Base-by-base conservation (phyloP, 2,888 invertebrate genomes). In the Tipula confusa region DNA sequence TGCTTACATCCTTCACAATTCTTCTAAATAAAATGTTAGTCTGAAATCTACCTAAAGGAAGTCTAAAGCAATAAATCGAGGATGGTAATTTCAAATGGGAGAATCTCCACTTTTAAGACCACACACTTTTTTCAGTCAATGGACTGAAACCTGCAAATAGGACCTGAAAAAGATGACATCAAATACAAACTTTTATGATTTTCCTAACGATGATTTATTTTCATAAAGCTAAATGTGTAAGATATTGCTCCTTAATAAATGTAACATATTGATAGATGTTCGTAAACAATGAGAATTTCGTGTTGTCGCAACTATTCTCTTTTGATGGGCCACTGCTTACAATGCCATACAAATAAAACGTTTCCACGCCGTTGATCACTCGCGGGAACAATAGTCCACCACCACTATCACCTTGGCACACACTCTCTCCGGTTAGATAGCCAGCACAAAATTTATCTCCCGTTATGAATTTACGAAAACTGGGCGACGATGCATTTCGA, bases 371-470 rank as follows among this genome's bases (percentile, higher is more conserved):
- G 13, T 48, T 29, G 9, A 43, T 83, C 0, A 83, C n/a, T 9
- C 82, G 29, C 11, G 82, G 82, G 11, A 82, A 82, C 0, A 48
- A 29, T 7, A 83, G 48, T 15, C 87, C 88, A 0, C 87, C 87
- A 13, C 88, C 88, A 85, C 87, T 87, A 79, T 88, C 87, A 15
- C 87, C 87, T 15, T 85, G 80, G 43, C 88, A 88, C 0, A 86
- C 84, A 2, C 84, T 81, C 5, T 80, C 84, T 29, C 85, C 86
- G 4, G 43, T 38, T 38, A 38, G 43, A 80, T 85, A 86, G 1
- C 86, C 85, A 31, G 87, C 86, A 85, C 89, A 89, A 84, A 89
- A 88, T 85, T 89, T 89, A 85, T 89, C 88, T 18, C 84, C 81
- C 0, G 87, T 86, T 3, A 88, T 83, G 29, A 85, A 84, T 11